Evolutionary conservation across 2,888 invertebrate species (phyloP), one percentile per base, ranked within the genome.

Genomic region (Eremobia ochroleuca): DNA sequence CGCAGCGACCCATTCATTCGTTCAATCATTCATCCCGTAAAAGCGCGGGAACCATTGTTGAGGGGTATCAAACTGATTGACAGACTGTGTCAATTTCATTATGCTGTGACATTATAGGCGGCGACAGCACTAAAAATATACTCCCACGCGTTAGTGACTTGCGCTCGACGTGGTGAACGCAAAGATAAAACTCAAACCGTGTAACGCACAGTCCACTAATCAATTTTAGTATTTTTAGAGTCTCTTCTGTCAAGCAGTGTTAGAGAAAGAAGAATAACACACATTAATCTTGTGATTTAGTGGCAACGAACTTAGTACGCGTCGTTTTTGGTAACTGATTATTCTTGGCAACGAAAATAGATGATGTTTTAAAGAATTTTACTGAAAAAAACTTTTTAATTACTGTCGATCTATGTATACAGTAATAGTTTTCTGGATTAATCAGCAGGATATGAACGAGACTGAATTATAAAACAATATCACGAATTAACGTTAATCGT

Each of bases 11-110:
- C 87, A 92, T 90, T 91, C 90, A 91, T 79, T 87, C 91, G 88
- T 88, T 92, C 91, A 88, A 88, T 90, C 91, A 85, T 87, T 90
- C 90, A 89, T 82, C 81, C 86, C 78, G 87, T 79, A 88, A 90
- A 90, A 89, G 90, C 91, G 90, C 91, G 91, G 90, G 87, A 90
- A 89, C 80, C 80, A 85, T 90, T 90, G 85, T 86, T 82, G 76
- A 67, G 78, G 85, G 81, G 81, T 85, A 86, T 85, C 84, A 85
- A 83, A 87, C 75, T 68, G 77, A 87, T 80, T 83, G 87, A 85
- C 81, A 75, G 73, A 69, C 75, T 68, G 77, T 83, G 85, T 83
- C 79, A 83, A 79, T 85, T 83, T 76, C 67, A 72, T 80, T 68
- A 65, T 40, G 64, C 75, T 72, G 75, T 79, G 77, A 21, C 61